phyloP scores from a whole-genome alignment of 1,140 invertebrate species.

The Lanistes nyassanus region DNA sequence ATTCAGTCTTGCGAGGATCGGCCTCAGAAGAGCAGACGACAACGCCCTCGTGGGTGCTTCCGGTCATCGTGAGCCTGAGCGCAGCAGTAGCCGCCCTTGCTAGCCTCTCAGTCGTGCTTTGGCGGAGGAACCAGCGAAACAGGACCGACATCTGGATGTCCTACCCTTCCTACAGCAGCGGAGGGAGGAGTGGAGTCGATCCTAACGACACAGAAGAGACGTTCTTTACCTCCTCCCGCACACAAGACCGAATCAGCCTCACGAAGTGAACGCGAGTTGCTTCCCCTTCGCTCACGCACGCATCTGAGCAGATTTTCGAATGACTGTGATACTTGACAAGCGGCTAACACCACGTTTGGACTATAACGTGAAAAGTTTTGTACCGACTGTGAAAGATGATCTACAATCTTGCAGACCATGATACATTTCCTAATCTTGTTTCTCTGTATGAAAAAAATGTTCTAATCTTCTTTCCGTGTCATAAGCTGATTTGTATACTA shows the following conservation, averaged over 20 bases:
- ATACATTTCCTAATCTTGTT: too few relatives aligned
- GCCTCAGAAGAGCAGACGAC: not conserved
- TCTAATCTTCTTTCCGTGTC: too few relatives aligned
- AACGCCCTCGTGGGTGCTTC: not conserved
- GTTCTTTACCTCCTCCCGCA: not conserved
- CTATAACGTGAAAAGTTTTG: too few relatives aligned
- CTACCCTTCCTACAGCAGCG: too few relatives aligned
- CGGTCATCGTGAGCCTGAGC: slow-evolving; percentile 1
- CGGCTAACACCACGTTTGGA: too few relatives aligned
- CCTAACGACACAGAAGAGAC: not conserved
- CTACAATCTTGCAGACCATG: too few relatives aligned
- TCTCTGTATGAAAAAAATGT: too few relatives aligned
- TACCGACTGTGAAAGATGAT: too few relatives aligned
- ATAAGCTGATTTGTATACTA: too few relatives aligned
- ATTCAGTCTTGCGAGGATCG: not conserved
- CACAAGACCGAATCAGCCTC: not conserved
- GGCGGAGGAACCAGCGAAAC: not conserved
- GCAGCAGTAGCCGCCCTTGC: not conserved
- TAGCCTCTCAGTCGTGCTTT: not conserved
- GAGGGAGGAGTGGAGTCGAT: not conserved
- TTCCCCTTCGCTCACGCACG: too few relatives aligned
- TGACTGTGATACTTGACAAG: too few relatives aligned
- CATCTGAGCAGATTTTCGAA: too few relatives aligned
- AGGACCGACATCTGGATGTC: not conserved
- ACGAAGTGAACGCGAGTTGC: not conserved